These are phyloP conservation scores for Sebastes minor DNA, from an alignment of 2,797 vertebrate species.

Conservation along the genomic window DNA sequence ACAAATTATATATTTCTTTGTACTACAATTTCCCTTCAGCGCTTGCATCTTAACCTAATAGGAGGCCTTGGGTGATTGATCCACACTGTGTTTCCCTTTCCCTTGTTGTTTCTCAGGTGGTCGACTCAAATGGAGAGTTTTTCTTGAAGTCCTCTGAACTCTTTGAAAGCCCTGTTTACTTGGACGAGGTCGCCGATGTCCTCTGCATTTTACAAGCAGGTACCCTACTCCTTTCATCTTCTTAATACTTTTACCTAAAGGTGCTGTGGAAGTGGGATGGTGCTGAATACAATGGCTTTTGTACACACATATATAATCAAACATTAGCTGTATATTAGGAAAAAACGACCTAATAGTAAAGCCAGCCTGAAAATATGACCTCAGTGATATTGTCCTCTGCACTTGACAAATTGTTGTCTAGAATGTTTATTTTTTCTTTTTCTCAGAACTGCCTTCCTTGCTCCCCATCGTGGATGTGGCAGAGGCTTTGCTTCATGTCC, in stretches of 20 bases:
- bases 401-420: not conserved
- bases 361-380: not conserved
- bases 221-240: constrained; percentile 50
- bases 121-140: constrained; percentile 94
- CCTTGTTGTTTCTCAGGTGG: constrained; percentile 82
- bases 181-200: constrained; percentile 98
- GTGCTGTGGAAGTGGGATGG: not conserved
- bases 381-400: not conserved
- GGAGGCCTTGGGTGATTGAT: not conserved
- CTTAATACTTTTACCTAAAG: not conserved
- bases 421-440: not conserved
- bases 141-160: constrained; percentile 97
- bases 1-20: not conserved
- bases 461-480: constrained; percentile 97
- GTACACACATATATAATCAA: not conserved
- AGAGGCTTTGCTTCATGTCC: constrained; percentile 94
- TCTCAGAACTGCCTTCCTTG: constrained; percentile 91
- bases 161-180: constrained; percentile 96
- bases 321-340: not conserved
- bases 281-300: not conserved
- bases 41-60: not conserved
- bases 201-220: constrained; percentile 99
- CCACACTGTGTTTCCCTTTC: not conserved
- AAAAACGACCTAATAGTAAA: not conserved
- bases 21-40: not conserved